Evolutionary conservation across 2,113 vertebrate species (phyloP).

Genomic region (Oryzias celebensis): DNA sequence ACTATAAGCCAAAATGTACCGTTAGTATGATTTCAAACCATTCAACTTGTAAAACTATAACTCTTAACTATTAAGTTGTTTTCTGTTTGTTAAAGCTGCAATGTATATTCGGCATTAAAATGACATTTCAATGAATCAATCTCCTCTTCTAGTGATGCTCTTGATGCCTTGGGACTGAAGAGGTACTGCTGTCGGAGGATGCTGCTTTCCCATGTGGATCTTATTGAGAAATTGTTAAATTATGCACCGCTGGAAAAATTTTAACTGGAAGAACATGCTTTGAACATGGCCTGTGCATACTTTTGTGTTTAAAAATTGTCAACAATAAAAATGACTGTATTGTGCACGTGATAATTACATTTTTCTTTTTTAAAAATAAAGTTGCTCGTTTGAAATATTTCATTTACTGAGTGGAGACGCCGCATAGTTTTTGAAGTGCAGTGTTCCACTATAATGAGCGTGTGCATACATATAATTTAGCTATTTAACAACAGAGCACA

Average conservation of each 20-base stretch:
- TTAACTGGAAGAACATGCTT: not conserved
- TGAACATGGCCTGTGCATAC: not conserved
- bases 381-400: not conserved
- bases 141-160: conserved; percentile 83
- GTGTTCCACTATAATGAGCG: too few species aligned
- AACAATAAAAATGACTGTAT: not conserved
- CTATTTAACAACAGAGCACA: too few species aligned
- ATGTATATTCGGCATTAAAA: too few species aligned
- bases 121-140: not conserved
- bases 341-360: too few species aligned
- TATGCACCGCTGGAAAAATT: conserved; percentile 96
- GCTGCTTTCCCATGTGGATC: conserved; percentile 95
- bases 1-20: too few species aligned
- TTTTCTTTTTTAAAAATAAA: conserved; percentile 62
- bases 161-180: conserved; percentile 95
- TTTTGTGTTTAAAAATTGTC: conserved; percentile 3
- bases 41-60: too few species aligned
- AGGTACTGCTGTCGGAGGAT: conserved; percentile 97
- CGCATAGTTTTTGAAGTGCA: too few species aligned
- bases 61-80: too few species aligned
- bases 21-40: too few species aligned
- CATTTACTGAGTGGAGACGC: too few species aligned
- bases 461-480: too few species aligned
- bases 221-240: conserved; percentile 97
- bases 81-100: too few species aligned